Base-by-base conservation (phyloP, 1,140 invertebrate species). In the Oryctes rhinoceros region DNA sequence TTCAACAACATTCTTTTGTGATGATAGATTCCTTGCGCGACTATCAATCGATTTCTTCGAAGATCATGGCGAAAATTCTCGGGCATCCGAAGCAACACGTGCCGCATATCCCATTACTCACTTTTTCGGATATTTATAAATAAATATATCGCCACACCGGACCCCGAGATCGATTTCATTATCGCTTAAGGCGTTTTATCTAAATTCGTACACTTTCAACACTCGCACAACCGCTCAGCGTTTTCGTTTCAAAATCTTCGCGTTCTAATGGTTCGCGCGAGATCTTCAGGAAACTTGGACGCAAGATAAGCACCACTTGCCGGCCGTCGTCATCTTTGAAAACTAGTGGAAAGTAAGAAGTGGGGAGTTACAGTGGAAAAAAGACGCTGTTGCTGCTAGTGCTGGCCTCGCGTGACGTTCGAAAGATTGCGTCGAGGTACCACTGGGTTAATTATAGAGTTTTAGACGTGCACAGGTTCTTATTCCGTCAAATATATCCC, bases 41-140 rank as follows among this genome's bases (percentile, higher is more conserved):
- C 59, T 53, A 47, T 71, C 78, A 79, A 79, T 18, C 80, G 78
- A 62, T 53, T 78, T 76, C 81, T 44, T 44, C 39, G 39, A 10
- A 37, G 53, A 62, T 24, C 59, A 37, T 62, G 67, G 62, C 65
- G 62, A 80, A 80, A 77, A 44, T 53, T 44, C 62, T 37, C 37
- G 24, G 18, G 20, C 44, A 44, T 49, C 18, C 71, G 39, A 37
- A 48, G 39, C 53, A 20, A 80, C 67, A 80, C 78, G 78, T 80
- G 80, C 79, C 24, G 9, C n/a, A 71, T 71, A 48, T 65, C 44
- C 39, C 53, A 37, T 76, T 81, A 76, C 80, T 79, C 78, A 53
- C 65, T 71, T 18, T 59, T 18, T 59, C 53, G 53, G 53, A 18
- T 59, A 59, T 59, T 59, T 59, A 59, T 59, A 59, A 59, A 59